These are phyloP conservation scores for Sylvia borin DNA, from an alignment of 2,797 vertebrate genomes.

Conservation along the genomic window DNA sequence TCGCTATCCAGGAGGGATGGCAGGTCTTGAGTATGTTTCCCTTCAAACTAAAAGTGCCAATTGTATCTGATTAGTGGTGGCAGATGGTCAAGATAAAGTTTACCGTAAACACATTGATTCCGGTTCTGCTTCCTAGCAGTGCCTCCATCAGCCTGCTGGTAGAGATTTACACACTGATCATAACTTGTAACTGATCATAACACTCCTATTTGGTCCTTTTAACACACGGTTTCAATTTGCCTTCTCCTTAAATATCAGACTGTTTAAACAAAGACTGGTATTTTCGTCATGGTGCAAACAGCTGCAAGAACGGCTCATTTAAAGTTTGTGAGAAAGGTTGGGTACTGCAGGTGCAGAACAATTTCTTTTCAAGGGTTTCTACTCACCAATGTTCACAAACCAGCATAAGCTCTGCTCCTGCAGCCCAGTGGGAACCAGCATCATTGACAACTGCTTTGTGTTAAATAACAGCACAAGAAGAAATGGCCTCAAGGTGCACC, in stretches of 20 bases:
- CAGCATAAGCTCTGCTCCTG: not conserved
- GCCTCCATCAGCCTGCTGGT: not conserved
- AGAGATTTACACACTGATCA: not conserved
- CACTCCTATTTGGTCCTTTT: not conserved
- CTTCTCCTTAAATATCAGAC: not conserved
- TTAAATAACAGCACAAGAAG: not conserved
- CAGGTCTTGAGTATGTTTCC: not conserved
- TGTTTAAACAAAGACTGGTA: not conserved
- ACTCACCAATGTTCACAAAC: fast-evolving
- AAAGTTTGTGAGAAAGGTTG: not conserved
- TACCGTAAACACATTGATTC: not conserved
- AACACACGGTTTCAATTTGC: not conserved
- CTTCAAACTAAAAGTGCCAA: not conserved
- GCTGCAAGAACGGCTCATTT: not conserved
- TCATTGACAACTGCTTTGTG: fast-evolving
- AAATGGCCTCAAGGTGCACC: not conserved
- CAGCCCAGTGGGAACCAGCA: not conserved
- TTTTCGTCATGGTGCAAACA: not conserved
- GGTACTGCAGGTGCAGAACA: not conserved
- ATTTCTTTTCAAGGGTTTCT: not conserved
- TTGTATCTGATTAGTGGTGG: not conserved
- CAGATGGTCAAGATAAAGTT: not conserved
- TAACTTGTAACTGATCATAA: not conserved
- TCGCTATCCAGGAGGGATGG: not conserved
- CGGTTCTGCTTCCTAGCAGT: not conserved